phyloP scores from a whole-genome alignment of 2,888 invertebrate genomes.

The Malacosoma neustria region DNA sequence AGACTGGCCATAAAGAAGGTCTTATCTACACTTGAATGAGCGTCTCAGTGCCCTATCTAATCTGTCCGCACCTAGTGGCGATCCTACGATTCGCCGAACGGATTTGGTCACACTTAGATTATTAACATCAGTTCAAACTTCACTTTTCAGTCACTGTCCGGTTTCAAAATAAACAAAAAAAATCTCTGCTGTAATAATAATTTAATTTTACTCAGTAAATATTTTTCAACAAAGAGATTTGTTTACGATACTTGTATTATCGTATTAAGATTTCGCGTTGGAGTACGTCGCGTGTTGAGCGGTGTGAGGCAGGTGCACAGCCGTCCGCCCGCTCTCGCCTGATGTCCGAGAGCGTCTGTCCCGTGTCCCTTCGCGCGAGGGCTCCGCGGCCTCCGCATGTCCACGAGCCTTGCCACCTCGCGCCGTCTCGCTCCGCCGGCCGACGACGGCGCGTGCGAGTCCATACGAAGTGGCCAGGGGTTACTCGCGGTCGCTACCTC shows the following conservation, averaged over 20 bases:
- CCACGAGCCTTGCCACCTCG: conserved; percentile 61
- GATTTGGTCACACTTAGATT: conserved; percentile 40
- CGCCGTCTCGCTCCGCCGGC: conserved; percentile 66
- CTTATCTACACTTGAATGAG: conserved; percentile 65
- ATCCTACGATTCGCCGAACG: conserved; percentile 48
- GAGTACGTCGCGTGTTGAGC: conserved; percentile 56
- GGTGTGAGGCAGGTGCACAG: conserved; percentile 63
- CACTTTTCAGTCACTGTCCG: conserved; percentile 52
- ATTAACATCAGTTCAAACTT: conserved; percentile 41
- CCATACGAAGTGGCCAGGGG: conserved; percentile 71
- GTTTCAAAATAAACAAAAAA: conserved; percentile 14
- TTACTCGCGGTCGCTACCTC: conserved; percentile 73
- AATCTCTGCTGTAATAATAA: conserved; percentile 21
- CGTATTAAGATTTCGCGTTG: conserved; percentile 47
- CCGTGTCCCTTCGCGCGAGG: conserved; percentile 73
- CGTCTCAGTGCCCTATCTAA: conserved; percentile 64
- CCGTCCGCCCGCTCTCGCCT: conserved; percentile 74
- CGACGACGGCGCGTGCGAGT: conserved; percentile 71
- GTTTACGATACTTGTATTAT: conserved; percentile 44
- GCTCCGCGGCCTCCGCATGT: conserved; percentile 66
- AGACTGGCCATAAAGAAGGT: conserved; percentile 48
- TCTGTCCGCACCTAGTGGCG: conserved; percentile 59
- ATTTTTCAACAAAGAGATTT: conserved; percentile 15
- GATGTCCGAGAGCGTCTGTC: conserved; percentile 76
- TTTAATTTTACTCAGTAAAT: conserved; percentile 9